Conservation (phyloP, 92 coral and sea anemone species). For the Phenganax stokvisi region DNA sequence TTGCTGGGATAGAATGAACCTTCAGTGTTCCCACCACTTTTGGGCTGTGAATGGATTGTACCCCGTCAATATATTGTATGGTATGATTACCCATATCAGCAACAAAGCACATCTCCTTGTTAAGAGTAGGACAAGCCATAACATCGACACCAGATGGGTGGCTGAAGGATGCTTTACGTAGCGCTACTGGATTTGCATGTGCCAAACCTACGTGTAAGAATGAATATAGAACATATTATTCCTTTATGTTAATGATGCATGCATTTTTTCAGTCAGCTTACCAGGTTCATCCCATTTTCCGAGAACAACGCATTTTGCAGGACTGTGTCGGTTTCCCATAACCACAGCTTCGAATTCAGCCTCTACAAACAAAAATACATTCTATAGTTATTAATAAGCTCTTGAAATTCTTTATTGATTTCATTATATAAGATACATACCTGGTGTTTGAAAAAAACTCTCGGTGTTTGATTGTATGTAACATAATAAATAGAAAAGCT, state of each 20-base stretch:
- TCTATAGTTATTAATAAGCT: neutral
- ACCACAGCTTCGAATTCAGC: conserved; percentile 48
- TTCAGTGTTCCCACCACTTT: conserved; percentile 48
- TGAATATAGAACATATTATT: neutral
- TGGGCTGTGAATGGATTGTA: conserved; percentile 24
- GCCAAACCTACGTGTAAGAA: neutral
- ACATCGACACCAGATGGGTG: conserved; percentile 66
- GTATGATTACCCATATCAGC: conserved; percentile 46
- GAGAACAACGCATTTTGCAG: conserved; percentile 44
- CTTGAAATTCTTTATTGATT: neutral
- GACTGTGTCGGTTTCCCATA: conserved; percentile 49
- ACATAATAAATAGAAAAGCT: neutral
- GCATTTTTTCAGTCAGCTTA: neutral
- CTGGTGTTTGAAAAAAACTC: neutral
- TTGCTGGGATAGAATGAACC: conserved; percentile 25
- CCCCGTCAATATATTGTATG: conserved; percentile 44
- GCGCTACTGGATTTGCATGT: neutral
- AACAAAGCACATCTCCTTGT: conserved; percentile 50
- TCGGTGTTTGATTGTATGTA: neutral
- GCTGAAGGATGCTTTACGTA: conserved; percentile 39
- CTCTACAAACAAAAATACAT: conserved; percentile 23
- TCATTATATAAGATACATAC: neutral
- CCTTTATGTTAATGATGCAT: neutral
- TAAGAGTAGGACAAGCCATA: conserved; percentile 41
- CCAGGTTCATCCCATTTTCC: conserved; percentile 46